phyloP scores from a whole-genome alignment of 1,140 invertebrate genomes.

The Paracyclopina nana region DNA sequence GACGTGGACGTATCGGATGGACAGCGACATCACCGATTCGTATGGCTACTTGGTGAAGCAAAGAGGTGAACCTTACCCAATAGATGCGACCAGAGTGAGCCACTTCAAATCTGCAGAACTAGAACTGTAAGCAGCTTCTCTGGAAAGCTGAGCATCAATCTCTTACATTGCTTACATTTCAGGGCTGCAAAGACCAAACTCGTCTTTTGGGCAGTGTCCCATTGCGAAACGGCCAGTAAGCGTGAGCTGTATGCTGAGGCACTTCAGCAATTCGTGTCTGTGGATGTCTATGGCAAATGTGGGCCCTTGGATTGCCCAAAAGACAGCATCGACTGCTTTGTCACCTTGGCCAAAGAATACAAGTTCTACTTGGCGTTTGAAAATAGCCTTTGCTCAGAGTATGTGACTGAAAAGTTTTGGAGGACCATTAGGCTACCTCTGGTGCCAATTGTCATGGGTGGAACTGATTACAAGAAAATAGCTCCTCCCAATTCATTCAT shows the following conservation, averaged over 20 bases:
- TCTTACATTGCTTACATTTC: too few species aligned
- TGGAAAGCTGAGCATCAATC: too few species aligned
- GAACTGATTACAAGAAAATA: slow-evolving; percentile 24
- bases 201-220: slow-evolving; percentile 29
- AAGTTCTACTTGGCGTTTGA: slow-evolving; percentile 26
- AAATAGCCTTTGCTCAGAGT: slow-evolving; percentile 26
- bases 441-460: slow-evolving; percentile 26
- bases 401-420: slow-evolving; percentile 28
- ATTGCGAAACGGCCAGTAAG: slow-evolving; percentile 24
- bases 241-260: slow-evolving; percentile 27
- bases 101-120: too few species aligned
- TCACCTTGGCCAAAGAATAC: slow-evolving; percentile 22
- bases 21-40: too few species aligned
- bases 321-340: slow-evolving; percentile 19
- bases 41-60: too few species aligned
- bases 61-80: too few species aligned
- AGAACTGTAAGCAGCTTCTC: too few species aligned
- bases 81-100: too few species aligned
- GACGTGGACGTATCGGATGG: too few species aligned
- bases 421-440: slow-evolving; percentile 21
- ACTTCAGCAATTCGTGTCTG: slow-evolving; percentile 26
- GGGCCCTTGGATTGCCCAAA: slow-evolving; percentile 21
- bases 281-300: slow-evolving; percentile 33
- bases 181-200: too few species aligned
- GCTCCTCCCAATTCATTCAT: slow-evolving; percentile 29